Evolutionary conservation across 2,113 vertebrate genomes (phyloP).

Genomic region (Malurus alboscapulatus): DNA sequence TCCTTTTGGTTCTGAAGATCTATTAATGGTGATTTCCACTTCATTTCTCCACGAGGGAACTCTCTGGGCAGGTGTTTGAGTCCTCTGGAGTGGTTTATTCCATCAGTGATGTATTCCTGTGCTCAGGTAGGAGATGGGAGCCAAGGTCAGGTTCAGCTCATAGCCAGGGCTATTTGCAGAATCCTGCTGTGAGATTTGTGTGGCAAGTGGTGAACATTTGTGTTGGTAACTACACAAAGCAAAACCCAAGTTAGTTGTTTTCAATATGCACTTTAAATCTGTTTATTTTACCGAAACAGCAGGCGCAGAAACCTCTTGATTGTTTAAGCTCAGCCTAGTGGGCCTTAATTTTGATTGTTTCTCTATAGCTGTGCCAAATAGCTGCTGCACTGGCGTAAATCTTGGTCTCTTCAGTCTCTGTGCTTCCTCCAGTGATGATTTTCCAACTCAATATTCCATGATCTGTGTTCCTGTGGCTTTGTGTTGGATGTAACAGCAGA

Average conservation of each 20-base stretch:
- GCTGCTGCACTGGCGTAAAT: not conserved
- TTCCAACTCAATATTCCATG: fast-evolving
- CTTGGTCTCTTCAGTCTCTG: not conserved
- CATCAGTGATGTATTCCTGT: not conserved
- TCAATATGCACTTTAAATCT: not conserved
- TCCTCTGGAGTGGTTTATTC: not conserved
- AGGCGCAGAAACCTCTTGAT: not conserved
- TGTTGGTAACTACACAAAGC: not conserved
- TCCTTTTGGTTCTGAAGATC: not conserved
- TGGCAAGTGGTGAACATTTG: not conserved
- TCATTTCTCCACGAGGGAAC: not conserved
- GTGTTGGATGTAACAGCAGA: not conserved
- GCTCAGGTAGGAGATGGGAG: not conserved
- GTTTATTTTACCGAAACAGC: not conserved
- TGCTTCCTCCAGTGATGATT: not conserved
- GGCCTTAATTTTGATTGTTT: not conserved
- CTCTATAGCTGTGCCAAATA: not conserved
- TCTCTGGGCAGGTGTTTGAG: not conserved
- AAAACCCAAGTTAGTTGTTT: not conserved
- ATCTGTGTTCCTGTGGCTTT: not conserved
- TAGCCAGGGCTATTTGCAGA: not conserved
- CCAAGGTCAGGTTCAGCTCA: not conserved
- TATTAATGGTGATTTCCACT: not conserved
- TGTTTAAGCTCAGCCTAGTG: not conserved
- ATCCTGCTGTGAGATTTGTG: not conserved